Conservation (phyloP, 2,888 invertebrate genomes). For the Cacoxenus indagator region DNA sequence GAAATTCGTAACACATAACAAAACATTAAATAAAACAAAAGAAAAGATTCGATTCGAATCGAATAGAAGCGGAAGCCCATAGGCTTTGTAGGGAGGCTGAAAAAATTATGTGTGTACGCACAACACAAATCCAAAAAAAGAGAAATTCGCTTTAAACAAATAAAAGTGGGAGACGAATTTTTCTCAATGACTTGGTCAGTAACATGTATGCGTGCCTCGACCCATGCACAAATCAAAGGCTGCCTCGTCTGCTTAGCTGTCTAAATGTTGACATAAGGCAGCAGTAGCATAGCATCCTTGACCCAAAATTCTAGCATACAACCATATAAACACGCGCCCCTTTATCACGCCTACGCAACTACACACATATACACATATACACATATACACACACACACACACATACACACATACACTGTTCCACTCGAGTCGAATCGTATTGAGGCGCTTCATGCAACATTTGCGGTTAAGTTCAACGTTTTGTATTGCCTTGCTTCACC, state of each 20-base stretch:
- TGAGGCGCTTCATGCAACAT: conserved; percentile 39
- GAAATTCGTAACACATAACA: neutral
- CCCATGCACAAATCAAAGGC: neutral
- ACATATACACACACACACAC: conserved; percentile 14
- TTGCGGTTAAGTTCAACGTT: conserved; percentile 48
- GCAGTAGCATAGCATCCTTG: conserved; percentile 8
- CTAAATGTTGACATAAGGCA: conserved; percentile 12
- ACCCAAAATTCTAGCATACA: conserved; percentile 6
- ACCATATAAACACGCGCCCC: neutral
- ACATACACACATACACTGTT: conserved; percentile 33
- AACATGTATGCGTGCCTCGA: neutral
- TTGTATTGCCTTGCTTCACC: conserved; percentile 14
- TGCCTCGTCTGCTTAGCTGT: neutral
- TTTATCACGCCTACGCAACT: neutral
- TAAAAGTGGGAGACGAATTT: neutral
- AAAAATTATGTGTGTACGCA: neutral
- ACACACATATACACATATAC: neutral
- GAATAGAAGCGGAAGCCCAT: no score
- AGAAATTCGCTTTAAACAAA: no score
- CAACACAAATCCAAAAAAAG: neutral
- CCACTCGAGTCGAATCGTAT: neutral
- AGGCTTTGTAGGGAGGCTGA: neutral
- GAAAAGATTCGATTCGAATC: no score
- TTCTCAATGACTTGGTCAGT: neutral
- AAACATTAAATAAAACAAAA: no score